Base-by-base conservation (phyloP, 2,113 vertebrate species). In the Hirundichthys speculiger region DNA sequence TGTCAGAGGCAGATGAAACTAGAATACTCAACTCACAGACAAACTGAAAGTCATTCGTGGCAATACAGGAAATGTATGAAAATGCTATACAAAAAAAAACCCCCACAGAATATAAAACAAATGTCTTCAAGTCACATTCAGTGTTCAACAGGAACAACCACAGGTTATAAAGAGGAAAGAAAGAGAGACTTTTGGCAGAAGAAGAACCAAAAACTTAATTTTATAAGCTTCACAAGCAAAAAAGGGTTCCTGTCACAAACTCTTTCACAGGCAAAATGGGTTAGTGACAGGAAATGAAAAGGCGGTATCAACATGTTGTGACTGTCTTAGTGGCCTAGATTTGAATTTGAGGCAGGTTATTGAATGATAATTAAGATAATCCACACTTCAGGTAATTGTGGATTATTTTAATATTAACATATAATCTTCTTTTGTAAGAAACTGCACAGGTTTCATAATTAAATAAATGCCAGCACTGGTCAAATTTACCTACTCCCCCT, bases 51-150 rank as follows among this genome's bases (percentile, higher is more conserved):
- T 52, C 53, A 57, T 60, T 53, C 39, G 34, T 62, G 47, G 64
- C 27, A 66, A 73, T 15, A 72, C 74, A 81, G 85, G 83, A 86
- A 88, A 53, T 69, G 30, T 2, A 22, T 22, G 49, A 58, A 60
- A 57, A 61, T 7, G 3, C 1, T 11, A 14, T 6, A 4, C 1
- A 39, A 55, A 48, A 50, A 70, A 49, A 62, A n/a, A n/a, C n/a
- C n/a, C n/a, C n/a, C 13, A 42, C 8, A 24, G 20, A 34, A 39
- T 13, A 46, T 10, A 61, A 59, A 51, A 19, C 16, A 64, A 69
- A 56, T 22, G 0, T 19, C 27, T 57, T 58, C 5, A 43, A 59
- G n/a, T 39, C n/a, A 18, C 30, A 34, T 9, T 27, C 3, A 27
- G 6, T 27, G 25, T 6, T n/a, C n/a, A n/a, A 27, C 3, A 27